A percentile compares a stretch with the other conserved stretches of the same genome.
These are phyloP conservation scores for Drosophila putrida DNA, from an alignment of 2,888 invertebrate genomes.

Conservation along the genomic window DNA sequence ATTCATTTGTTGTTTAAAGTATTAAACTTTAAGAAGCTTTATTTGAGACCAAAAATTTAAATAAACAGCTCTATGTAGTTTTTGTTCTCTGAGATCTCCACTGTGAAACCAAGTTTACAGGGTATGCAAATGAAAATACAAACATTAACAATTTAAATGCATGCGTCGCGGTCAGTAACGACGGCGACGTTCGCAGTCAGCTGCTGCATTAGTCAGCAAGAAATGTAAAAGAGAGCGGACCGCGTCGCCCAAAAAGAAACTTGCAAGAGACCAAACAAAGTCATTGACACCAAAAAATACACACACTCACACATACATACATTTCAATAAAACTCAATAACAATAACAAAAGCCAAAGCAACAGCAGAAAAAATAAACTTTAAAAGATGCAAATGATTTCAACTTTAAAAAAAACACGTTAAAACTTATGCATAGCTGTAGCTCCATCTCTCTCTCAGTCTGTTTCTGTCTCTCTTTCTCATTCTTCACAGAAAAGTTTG, in stretches of 20 bases:
- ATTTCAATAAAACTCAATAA: conserved; percentile 15
- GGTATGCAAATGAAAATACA: conserved; percentile 30
- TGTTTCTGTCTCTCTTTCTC: no score
- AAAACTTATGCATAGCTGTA: conserved; percentile 14
- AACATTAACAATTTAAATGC: conserved; percentile 61
- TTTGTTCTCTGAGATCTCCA: no score
- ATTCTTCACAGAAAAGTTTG: conserved; percentile 16
- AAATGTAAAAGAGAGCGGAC: conserved; percentile 54
- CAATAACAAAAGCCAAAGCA: conserved; percentile 19
- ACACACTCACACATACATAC: conserved; percentile 11
- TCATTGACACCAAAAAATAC: conserved; percentile 70
- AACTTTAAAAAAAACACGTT: conserved; percentile 26
- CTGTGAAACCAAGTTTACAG: background rate
- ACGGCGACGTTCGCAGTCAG: conserved; percentile 18
- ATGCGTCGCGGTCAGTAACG: conserved; percentile 51
- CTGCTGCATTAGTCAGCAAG: conserved; percentile 67
- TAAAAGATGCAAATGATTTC: conserved; percentile 60
- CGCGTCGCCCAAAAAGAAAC: conserved; percentile 71
- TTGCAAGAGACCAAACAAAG: conserved; percentile 69
- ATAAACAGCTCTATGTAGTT: no score
- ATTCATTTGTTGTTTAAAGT: no score
- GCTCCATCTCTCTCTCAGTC: conserved; percentile 10
- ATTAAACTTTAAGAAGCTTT: no score
- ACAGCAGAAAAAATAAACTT: conserved; percentile 32
- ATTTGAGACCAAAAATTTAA: no score